Conservation (phyloP, 1,140 invertebrate genomes). For the Drosophila nebulosa region DNA sequence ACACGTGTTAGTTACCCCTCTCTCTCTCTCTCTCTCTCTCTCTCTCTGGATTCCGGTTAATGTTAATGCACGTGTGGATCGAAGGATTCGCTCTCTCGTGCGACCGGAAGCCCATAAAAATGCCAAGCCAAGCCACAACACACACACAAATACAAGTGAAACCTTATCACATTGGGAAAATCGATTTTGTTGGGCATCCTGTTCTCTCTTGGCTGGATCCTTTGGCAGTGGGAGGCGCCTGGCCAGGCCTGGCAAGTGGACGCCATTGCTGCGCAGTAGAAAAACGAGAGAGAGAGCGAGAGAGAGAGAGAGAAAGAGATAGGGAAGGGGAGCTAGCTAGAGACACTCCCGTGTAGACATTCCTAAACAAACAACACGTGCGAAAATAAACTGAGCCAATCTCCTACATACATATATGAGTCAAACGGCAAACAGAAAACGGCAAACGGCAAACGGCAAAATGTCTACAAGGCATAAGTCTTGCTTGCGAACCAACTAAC, state of each 20-base stretch:
- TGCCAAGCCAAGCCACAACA: slow-evolving; percentile 30
- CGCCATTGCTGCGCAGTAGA: slow-evolving; percentile 73
- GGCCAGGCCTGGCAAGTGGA: slow-evolving; percentile 18
- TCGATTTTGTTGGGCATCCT: slow-evolving; percentile 58
- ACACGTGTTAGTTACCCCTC: slow-evolving; percentile 66
- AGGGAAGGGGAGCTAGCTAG: background rate
- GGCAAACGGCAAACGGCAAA: slow-evolving; percentile 30
- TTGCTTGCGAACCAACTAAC: background rate
- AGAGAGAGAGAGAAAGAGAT: background rate
- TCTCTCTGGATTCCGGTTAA: slow-evolving; percentile 23
- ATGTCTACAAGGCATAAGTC: slow-evolving; percentile 42
- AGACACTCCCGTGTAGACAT: slow-evolving; percentile 23
- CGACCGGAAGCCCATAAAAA: slow-evolving; percentile 50
- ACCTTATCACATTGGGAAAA: slow-evolving; percentile 73
- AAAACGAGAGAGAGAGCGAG: background rate
- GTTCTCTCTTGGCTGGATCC: slow-evolving; percentile 16
- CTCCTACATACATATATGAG: too few relatives aligned
- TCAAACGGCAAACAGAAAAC: slow-evolving; percentile 25
- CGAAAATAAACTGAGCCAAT: slow-evolving; percentile 34
- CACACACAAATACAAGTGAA: too few relatives aligned
- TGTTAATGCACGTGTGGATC: slow-evolving; percentile 52
- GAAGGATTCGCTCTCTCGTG: slow-evolving; percentile 38
- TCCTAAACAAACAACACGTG: slow-evolving; percentile 31
- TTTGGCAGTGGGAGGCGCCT: slow-evolving; percentile 42
- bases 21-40: too few relatives aligned